These are phyloP conservation scores for Corythornis leucogaster DNA, from an alignment of 2,797 vertebrate genomes.

Conservation along the genomic window DNA sequence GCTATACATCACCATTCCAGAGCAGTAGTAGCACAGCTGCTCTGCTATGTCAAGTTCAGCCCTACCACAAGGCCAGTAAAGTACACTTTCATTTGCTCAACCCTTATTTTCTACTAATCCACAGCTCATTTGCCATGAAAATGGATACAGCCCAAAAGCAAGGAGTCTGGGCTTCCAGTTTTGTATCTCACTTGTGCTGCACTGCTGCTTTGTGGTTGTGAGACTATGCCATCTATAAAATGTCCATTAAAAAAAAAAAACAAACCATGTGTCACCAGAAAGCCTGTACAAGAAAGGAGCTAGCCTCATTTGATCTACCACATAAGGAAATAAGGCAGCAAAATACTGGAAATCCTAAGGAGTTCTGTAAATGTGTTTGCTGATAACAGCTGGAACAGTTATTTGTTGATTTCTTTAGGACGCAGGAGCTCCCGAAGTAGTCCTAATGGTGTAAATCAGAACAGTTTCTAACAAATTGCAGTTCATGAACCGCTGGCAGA, in stretches of 20 bases:
- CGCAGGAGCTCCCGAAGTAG: neutral
- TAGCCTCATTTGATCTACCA: neutral
- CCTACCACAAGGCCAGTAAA: neutral
- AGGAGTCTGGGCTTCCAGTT: neutral
- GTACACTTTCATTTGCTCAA: neutral
- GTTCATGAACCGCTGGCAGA: neutral
- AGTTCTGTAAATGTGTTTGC: neutral
- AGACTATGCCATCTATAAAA: neutral
- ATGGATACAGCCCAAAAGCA: neutral
- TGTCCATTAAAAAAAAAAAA: neutral
- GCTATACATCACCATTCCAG: neutral
- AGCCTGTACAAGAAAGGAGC: neutral
- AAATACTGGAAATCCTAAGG: neutral
- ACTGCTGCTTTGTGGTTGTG: neutral
- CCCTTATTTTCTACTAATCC: neutral
- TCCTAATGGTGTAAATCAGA: neutral
- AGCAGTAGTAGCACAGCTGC: neutral
- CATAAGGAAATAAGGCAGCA: neutral
- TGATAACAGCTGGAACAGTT: neutral
- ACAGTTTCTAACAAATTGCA: neutral
- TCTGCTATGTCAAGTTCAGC: neutral
- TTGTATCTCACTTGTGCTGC: neutral
- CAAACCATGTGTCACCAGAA: neutral
- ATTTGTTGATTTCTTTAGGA: neutral
- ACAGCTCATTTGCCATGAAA: neutral